Percentiles rank a stretch among this genome's conserved stretches.
These are phyloP conservation scores for Agrochola circellaris DNA, from an alignment of 2,888 invertebrate genomes.

Conservation along the genomic window DNA sequence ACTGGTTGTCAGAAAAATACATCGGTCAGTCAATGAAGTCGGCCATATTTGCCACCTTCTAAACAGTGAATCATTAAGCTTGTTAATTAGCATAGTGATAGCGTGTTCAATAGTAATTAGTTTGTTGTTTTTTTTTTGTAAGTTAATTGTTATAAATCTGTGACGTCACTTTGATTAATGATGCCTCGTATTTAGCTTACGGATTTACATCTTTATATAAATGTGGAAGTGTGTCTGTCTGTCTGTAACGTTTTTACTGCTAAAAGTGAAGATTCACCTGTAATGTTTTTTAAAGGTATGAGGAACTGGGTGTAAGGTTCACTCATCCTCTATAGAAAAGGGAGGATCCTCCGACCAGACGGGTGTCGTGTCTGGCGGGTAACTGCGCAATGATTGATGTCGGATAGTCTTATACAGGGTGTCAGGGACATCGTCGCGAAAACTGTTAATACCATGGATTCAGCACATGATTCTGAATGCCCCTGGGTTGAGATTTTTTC, in stretches of 20 bases:
- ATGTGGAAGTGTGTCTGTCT: background rate
- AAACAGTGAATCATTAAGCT: constrained; percentile 30
- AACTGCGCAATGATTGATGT: too few relatives aligned
- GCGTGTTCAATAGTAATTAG: constrained; percentile 28
- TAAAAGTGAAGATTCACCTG: too few relatives aligned
- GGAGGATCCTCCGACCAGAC: too few relatives aligned
- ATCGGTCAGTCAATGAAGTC: background rate
- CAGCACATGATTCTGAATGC: too few relatives aligned
- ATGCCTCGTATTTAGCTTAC: background rate
- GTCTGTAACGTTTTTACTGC: background rate
- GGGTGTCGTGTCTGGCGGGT: too few relatives aligned
- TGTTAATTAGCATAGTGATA: constrained; percentile 37
- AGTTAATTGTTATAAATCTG: constrained; percentile 49
- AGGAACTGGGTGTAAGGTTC: too few relatives aligned
- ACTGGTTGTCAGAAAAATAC: background rate
- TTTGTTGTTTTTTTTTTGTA: constrained; percentile 20
- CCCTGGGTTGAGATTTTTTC: too few relatives aligned
- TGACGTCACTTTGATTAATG: constrained; percentile 29
- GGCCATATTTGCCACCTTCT: background rate
- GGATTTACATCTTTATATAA: background rate
- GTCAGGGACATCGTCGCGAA: too few relatives aligned
- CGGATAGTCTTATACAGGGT: too few relatives aligned
- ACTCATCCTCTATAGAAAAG: too few relatives aligned
- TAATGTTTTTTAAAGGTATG: too few relatives aligned
- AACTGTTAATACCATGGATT: too few relatives aligned